Evolutionary conservation across 2,888 invertebrate genomes (phyloP).

Genomic region (Metacarcinus magister): DNA sequence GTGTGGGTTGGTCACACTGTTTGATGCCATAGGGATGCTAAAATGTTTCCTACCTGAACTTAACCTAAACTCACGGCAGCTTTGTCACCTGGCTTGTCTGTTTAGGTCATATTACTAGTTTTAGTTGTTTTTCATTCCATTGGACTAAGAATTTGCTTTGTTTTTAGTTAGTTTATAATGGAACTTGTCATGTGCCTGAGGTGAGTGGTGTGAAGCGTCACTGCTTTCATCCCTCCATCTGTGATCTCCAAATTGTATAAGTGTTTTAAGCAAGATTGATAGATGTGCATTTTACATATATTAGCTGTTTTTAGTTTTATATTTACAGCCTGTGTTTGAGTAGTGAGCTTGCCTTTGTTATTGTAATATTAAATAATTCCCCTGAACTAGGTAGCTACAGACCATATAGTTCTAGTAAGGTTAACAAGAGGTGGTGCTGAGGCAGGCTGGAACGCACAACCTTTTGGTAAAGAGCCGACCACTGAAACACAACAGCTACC

Average conservation of each 20-base stretch:
- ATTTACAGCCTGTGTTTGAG: background rate
- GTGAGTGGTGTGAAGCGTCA: slow-evolving; percentile 5
- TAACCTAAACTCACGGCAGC: background rate
- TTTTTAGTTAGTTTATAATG: background rate
- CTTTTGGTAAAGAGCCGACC: too few relatives aligned
- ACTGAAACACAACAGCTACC: too few relatives aligned
- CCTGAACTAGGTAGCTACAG: too few relatives aligned
- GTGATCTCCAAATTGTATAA: background rate
- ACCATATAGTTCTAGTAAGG: too few relatives aligned
- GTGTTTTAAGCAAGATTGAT: background rate
- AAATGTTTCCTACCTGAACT: background rate
- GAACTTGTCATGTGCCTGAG: background rate
- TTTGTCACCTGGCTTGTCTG: background rate
- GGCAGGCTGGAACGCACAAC: too few relatives aligned
- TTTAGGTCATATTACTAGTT: background rate
- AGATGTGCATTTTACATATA: background rate
- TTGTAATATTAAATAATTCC: background rate
- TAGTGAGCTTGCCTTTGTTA: background rate
- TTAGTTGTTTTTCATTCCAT: background rate
- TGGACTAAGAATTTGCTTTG: background rate
- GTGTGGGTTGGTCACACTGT: background rate
- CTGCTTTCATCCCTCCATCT: background rate
- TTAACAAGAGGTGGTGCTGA: too few relatives aligned
- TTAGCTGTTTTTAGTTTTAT: background rate
- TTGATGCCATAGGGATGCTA: background rate